Evolutionary conservation across 2,113 vertebrate species (phyloP).

Genomic region (Epinephelus moara): DNA sequence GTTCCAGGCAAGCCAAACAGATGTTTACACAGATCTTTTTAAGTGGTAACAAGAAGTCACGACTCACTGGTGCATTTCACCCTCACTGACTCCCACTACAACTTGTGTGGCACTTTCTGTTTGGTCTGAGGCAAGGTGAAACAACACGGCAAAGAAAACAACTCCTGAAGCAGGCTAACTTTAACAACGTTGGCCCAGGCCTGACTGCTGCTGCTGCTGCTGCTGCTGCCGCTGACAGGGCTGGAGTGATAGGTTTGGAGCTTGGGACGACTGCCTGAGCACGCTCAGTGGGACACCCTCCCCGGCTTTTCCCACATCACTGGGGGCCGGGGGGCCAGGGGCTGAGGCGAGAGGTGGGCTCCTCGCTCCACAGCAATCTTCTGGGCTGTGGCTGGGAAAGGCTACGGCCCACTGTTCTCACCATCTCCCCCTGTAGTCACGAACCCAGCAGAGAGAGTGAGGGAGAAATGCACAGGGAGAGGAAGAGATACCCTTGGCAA

Average conservation of each 20-base stretch:
- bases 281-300: conserved; percentile 76
- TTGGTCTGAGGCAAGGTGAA: conserved; percentile 68
- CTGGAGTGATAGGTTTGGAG: conserved; percentile 53
- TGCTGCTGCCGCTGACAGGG: conserved; percentile 5
- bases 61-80: conserved; percentile 42
- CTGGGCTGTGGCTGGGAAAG: conserved; percentile 86
- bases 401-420: conserved; percentile 83
- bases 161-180: conserved; percentile 44
- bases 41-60: conserved; percentile 57
- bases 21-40: conserved; percentile 53
- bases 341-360: conserved; percentile 75
- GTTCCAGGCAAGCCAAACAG: conserved; percentile 34
- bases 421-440: conserved; percentile 74
- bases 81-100: conserved; percentile 50
- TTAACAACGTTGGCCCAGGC: conserved; percentile 52
- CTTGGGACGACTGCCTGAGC: conserved; percentile 49
- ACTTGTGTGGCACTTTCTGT: conserved; percentile 73
- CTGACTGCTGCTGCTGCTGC: conserved; percentile 24
- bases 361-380: conserved; percentile 76
- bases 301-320: conserved; percentile 85
- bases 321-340: conserved; percentile 52
- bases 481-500: conserved; percentile 35
- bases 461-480: conserved; percentile 14
- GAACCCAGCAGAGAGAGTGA: conserved; percentile 55
- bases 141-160: conserved; percentile 67